Evolutionary conservation across 2,797 vertebrate species (phyloP).

Genomic region (Siniperca scherzeri): DNA sequence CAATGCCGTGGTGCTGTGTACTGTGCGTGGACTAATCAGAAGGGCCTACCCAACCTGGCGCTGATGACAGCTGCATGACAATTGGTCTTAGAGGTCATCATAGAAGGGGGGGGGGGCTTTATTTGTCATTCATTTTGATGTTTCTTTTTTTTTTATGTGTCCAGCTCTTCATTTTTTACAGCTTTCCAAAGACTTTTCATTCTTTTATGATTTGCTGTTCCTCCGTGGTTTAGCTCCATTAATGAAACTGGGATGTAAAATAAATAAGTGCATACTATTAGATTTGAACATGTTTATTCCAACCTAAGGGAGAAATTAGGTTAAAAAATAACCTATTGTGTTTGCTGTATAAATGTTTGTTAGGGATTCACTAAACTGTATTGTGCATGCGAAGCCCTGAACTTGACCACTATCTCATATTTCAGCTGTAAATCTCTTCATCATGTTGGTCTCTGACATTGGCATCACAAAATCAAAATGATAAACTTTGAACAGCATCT

Average conservation of each 20-base stretch:
- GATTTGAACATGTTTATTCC: conserved; percentile 62
- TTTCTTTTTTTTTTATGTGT: conserved; percentile 61
- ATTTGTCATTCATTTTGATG: conserved; percentile 64
- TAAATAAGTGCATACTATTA: conserved; percentile 76
- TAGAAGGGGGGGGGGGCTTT: conserved; percentile 53
- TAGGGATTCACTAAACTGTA: conserved; percentile 32
- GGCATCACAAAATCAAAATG: conserved; percentile 19
- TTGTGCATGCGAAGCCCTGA: conserved; percentile 55
- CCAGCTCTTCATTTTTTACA: conserved; percentile 61
- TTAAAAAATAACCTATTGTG: conserved; percentile 8
- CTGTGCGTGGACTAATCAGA: conserved; percentile 85
- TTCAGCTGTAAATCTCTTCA: conserved; percentile 53
- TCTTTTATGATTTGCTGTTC: conserved; percentile 72
- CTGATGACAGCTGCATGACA: conserved; percentile 75
- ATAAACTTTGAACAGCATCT: conserved; percentile 53
- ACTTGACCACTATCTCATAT: conserved; percentile 33
- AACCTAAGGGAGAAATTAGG: conserved; percentile 15
- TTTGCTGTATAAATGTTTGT: conserved; percentile 43
- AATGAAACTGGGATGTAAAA: conserved; percentile 75
- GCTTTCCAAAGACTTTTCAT: conserved; percentile 75
- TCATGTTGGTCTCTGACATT: conserved; percentile 28
- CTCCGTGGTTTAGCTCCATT: conserved; percentile 66
- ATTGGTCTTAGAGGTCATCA: conserved; percentile 71
- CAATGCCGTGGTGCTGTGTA: conserved; percentile 78
- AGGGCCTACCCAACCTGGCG: conserved; percentile 70